Evolutionary conservation across 2,888 invertebrate species (phyloP).

Genomic region (Acleris literana): DNA sequence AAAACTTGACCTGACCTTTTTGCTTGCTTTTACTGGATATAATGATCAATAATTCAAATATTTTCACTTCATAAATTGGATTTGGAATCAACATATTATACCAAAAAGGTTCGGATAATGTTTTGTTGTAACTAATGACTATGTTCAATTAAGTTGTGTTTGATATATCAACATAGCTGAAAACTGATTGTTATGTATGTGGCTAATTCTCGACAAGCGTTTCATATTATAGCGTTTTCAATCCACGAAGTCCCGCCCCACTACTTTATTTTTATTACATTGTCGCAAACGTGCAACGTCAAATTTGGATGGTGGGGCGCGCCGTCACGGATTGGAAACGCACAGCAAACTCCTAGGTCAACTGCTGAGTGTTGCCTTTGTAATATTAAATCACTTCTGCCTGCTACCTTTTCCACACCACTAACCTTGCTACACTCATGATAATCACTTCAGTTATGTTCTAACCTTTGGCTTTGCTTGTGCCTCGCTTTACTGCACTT

Average conservation of each 20-base stretch:
- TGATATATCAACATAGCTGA: conserved; percentile 68
- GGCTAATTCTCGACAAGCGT: conserved; percentile 77
- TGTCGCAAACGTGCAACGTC: too few species aligned
- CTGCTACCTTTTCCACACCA: conserved; percentile 39
- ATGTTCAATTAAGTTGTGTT: neutral
- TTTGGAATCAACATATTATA: neutral
- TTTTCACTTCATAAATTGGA: too few species aligned
- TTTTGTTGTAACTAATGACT: neutral
- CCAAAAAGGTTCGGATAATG: neutral
- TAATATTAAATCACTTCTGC: conserved; percentile 32
- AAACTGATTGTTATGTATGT: conserved; percentile 78
- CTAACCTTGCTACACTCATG: conserved; percentile 65
- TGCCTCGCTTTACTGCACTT: conserved; percentile 52
- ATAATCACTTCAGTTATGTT: conserved; percentile 81
- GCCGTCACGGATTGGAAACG: too few species aligned
- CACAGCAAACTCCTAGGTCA: neutral
- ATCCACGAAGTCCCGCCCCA: neutral
- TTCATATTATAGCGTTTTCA: conserved; percentile 22
- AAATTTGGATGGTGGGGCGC: too few species aligned
- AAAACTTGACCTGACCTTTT: too few species aligned
- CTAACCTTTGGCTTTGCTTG: conserved; percentile 39
- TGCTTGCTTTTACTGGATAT: too few species aligned
- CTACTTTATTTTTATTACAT: too few species aligned
- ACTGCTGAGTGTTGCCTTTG: conserved; percentile 15
- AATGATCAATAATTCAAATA: too few species aligned